These are phyloP conservation scores for Nudaria mundana DNA, from an alignment of 2,888 invertebrate species.

Conservation along the genomic window DNA sequence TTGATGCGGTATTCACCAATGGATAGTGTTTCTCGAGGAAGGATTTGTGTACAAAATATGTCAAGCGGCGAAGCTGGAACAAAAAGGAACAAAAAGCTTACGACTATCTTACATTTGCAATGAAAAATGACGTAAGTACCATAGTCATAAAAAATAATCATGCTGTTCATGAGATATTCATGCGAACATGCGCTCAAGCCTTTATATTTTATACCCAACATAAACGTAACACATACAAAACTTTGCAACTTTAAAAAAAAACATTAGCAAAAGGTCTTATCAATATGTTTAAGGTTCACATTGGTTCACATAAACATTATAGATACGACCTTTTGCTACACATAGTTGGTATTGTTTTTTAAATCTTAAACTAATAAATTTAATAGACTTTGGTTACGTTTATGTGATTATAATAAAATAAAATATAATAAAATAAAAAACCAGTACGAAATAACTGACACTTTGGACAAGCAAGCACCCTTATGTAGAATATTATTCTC, in stretches of 20 bases:
- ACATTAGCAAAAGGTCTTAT: background rate
- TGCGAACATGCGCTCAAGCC: conserved; percentile 8
- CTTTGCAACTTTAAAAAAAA: background rate
- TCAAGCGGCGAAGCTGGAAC: no score
- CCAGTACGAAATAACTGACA: conserved; percentile 4
- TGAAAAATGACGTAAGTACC: background rate
- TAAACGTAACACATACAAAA: conserved; percentile 4
- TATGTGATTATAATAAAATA: conserved; percentile 3
- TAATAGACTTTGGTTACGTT: conserved; percentile 4
- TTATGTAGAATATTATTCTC: conserved; percentile 7
- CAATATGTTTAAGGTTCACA: no score
- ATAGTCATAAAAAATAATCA: background rate
- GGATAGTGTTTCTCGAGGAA: no score
- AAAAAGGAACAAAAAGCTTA: no score
- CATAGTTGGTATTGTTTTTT: background rate
- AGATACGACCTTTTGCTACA: no score
- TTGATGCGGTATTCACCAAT: no score
- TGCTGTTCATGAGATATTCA: conserved; percentile 1
- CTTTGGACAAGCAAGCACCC: background rate
- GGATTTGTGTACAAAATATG: no score
- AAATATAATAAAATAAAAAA: no score
- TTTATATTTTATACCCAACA: conserved; percentile 1
- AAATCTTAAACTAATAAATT: background rate
- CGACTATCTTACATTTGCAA: background rate
- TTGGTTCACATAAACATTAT: no score